Base-by-base conservation (phyloP, 2,888 invertebrate genomes). In the Eueremaeus valkanovi region DNA sequence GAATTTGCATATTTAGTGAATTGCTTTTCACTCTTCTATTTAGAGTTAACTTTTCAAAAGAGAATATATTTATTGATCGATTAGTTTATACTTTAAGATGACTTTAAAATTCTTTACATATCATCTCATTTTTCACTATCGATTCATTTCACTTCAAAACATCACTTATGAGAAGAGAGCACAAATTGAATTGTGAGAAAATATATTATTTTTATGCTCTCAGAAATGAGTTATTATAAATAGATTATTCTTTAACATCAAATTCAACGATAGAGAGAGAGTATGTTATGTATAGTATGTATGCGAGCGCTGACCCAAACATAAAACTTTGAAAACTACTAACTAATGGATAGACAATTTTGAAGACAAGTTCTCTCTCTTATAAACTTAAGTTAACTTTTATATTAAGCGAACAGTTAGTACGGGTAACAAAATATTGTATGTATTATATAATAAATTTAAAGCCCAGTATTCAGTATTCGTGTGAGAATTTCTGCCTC, bases 111-210 rank as follows among this genome's bases (percentile, higher is more conserved):
- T n/a, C n/a, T n/a, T n/a, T n/a, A n/a, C n/a, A n/a, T n/a, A n/a
- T n/a, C n/a, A n/a, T n/a, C n/a, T n/a, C n/a, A n/a, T n/a, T n/a
- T n/a, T n/a, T n/a, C n/a, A 8, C 27, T 55, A 55, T 55, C 55
- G 55, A 55, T 55, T 55, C 24, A 49, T 24, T 55, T 55, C 27
- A 13, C 45, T n/a, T n/a, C 45, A 11, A 13, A 6, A 3, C 45
- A 16, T 45, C 45, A 16, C 45, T 11, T 18, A 45, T 45, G 2
- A 45, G n/a, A 45, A 45, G 16, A 11, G 45, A 16, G 45, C 36
- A 36, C 8, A 45, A 55, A 55, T 55, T 55, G 55, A 55, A 55
- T 55, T 55, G 55, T 55, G 55, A 55, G 55, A 55, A 55, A 55
- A 24, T 55, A 8, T 11, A 13, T 11, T 42, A 42, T 42, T 42